Conservation (phyloP, 1,140 invertebrate species). For the Camponotus vicinus region DNA sequence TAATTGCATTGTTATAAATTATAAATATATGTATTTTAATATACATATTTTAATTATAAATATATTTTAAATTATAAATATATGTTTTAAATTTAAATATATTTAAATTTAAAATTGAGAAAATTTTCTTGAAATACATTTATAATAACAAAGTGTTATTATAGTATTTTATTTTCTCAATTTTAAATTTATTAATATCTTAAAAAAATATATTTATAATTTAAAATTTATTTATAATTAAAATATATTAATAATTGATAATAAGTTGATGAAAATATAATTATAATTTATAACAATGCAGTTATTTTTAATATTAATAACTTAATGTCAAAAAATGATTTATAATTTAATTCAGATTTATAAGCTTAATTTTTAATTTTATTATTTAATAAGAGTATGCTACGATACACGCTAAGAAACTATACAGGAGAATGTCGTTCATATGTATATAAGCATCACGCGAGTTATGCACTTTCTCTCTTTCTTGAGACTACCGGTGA, state of each 20-base stretch:
- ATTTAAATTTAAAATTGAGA: not conserved
- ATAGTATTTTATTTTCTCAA: too few species aligned
- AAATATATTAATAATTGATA: too few species aligned
- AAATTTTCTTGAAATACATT: not conserved
- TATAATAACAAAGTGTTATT: not conserved
- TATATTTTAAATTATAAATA: not conserved
- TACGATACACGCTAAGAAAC: not conserved
- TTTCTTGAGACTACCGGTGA: constrained; percentile 47
- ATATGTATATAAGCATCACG: constrained; percentile 13
- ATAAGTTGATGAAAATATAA: too few species aligned
- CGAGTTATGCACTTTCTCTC: constrained; percentile 67
- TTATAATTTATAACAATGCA: too few species aligned
- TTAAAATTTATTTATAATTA: too few species aligned
- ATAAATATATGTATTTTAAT: too few species aligned
- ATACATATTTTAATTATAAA: too few species aligned
- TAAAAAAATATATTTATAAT: too few species aligned
- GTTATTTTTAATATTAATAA: too few species aligned
- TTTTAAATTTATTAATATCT: too few species aligned
- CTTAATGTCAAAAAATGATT: not conserved
- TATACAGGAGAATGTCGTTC: not conserved
- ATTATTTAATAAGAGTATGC: not conserved
- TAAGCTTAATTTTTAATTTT: not conserved
- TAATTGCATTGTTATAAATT: not conserved
- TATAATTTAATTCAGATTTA: not conserved
- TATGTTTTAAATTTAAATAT: not conserved